A percentile compares a stretch with the other conserved stretches of the same genome.
phyloP scores from a whole-genome alignment of 2,113 vertebrate genomes.

The Cacatua alba region DNA sequence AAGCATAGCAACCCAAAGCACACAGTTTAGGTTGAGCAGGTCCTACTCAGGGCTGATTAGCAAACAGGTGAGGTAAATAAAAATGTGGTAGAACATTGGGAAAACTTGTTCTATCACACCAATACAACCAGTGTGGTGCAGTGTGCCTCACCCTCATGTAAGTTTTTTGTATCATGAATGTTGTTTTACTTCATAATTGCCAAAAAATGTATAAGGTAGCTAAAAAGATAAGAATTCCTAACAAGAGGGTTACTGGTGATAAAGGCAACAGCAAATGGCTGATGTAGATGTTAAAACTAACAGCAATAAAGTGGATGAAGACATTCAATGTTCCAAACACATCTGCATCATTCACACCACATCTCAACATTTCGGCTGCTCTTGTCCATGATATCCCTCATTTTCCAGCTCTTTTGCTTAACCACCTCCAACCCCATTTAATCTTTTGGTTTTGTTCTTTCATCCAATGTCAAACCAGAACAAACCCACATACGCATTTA shows the following conservation, averaged over 20 bases:
- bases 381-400: neutral
- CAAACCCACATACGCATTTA: neutral
- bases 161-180: neutral
- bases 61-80: neutral
- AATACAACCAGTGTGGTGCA: neutral
- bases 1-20: neutral
- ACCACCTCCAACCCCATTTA: neutral
- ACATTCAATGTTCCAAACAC: neutral
- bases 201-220: fast-evolving
- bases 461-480: neutral
- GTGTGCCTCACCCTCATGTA: neutral
- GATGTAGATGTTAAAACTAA: neutral
- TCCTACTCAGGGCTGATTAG: neutral
- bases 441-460: neutral
- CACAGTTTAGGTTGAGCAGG: neutral
- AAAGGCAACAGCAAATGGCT: neutral
- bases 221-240: neutral
- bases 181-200: neutral
- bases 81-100: neutral
- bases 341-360: neutral
- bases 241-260: neutral
- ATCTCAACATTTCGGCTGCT: neutral
- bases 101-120: neutral
- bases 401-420: neutral
- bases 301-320: neutral